Evolutionary conservation across 2,888 invertebrate genomes (phyloP).

Genomic region (Scaptomyza parva): DNA sequence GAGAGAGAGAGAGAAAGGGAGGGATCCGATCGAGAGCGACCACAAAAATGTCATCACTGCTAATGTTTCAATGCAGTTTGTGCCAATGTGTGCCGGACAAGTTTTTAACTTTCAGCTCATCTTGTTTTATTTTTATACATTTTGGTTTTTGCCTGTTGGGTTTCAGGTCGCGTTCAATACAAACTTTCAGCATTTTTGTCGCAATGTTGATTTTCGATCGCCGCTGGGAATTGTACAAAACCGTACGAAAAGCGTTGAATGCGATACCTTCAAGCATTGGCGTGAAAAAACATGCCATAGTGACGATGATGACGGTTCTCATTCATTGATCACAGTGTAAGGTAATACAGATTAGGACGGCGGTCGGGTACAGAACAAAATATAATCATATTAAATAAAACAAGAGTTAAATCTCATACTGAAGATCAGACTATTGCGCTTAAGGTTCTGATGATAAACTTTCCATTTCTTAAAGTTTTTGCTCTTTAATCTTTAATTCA

Average conservation of each 20-base stretch:
- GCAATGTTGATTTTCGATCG: conserved; percentile 51
- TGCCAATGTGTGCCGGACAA: conserved; percentile 55
- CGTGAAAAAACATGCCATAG: conserved; percentile 74
- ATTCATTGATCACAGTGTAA: conserved; percentile 42
- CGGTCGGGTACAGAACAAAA: not conserved
- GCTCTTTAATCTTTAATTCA: not conserved
- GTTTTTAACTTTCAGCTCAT: conserved; percentile 57
- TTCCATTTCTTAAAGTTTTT: not conserved
- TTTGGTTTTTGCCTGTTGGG: conserved; percentile 34
- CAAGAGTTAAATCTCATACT: not conserved
- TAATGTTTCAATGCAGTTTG: conserved; percentile 82
- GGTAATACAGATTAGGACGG: conserved; percentile 31
- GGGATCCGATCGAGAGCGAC: conserved; percentile 51
- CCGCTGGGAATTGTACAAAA: conserved; percentile 66
- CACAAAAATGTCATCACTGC: conserved; percentile 84
- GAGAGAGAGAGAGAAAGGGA: not conserved
- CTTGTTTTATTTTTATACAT: conserved; percentile 40
- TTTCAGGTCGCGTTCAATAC: conserved; percentile 64
- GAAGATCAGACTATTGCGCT: not conserved
- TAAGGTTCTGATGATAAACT: not conserved
- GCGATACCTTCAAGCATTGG: conserved; percentile 79
- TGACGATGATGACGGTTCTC: conserved; percentile 55
- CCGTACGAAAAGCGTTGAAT: conserved; percentile 76
- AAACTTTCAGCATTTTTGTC: conserved; percentile 68
- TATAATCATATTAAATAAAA: not conserved